These are phyloP conservation scores for Orchestes rusci DNA, from an alignment of 2,888 invertebrate genomes.

Conservation along the genomic window DNA sequence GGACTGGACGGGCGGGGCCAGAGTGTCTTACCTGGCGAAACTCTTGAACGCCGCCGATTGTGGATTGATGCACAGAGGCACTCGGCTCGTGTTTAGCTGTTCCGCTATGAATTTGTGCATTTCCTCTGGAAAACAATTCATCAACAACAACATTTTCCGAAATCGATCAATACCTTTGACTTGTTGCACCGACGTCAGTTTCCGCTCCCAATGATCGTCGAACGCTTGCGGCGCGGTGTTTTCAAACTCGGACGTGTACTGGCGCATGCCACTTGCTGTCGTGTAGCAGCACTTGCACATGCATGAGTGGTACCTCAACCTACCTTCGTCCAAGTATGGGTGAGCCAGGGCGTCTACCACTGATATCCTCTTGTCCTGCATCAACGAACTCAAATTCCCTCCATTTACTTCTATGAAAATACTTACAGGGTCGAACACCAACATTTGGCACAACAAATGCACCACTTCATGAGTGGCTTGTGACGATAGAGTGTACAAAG, in stretches of 20 bases:
- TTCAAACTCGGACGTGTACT: slow-evolving; percentile 88
- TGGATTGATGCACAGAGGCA: slow-evolving; percentile 99
- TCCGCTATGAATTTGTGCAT: slow-evolving; percentile 99
- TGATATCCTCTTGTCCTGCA: slow-evolving; percentile 84
- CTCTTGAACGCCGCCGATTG: slow-evolving; percentile 99
- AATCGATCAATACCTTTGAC: slow-evolving; percentile 96
- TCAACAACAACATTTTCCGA: neutral
- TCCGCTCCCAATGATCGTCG: slow-evolving; percentile 95
- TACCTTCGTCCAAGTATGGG: slow-evolving; percentile 96
- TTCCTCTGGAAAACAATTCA: slow-evolving; percentile 70
- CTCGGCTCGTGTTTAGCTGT: slow-evolving; percentile 89
- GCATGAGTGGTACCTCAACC: slow-evolving; percentile 97
- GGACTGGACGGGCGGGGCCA: slow-evolving; percentile 7
- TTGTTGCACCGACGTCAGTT: slow-evolving; percentile 85
- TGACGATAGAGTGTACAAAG: slow-evolving; percentile 79
- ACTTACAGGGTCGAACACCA: slow-evolving; percentile 94
- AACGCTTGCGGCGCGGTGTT: slow-evolving; percentile 85
- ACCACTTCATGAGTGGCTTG: slow-evolving; percentile 98
- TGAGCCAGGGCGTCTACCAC: slow-evolving; percentile 94
- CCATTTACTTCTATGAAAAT: neutral
- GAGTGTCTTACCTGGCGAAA: slow-evolving; percentile 90
- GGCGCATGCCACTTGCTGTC: slow-evolving; percentile 66
- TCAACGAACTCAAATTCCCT: neutral
- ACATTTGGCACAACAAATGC: slow-evolving; percentile 93
- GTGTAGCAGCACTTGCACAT: slow-evolving; percentile 99